Evolutionary conservation across 2,888 invertebrate species (phyloP), one percentile per base, ranked within the genome.

Genomic region (Anaspis maculata): DNA sequence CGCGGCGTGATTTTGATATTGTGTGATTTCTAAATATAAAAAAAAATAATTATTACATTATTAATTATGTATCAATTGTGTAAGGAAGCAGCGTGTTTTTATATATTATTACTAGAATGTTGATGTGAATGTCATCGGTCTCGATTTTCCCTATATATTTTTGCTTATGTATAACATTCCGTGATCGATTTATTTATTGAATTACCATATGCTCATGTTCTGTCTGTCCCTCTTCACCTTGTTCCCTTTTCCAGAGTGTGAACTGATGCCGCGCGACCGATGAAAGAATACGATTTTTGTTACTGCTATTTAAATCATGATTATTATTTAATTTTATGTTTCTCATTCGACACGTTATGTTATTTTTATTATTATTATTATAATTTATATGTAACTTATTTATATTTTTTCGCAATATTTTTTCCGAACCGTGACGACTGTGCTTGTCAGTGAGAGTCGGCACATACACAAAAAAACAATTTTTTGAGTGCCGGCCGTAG

Each of bases 301-400:
- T n/a, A n/a, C 64, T 64, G 62, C 64, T 64, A 64, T 64, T 66
- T 65, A 64, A 64, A 63, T 58, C 61, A 62, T n/a, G n/a, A n/a
- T n/a, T n/a, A n/a, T 60, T 63, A 64, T 65, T 66, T 65, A 63
- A 64, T 63, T 62, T 54, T 56, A 54, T 56, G 58, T 59, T 59
- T 64, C 62, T 62, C 61, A 62, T 61, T 57, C 61, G 57, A 60
- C 56, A 57, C 58, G 59, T 62, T 62, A 64, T 64, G 65, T 65
- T 66, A 62, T 64, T 56, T 64, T 65, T 64, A 65, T 66, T 63
- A n/a, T 64, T 65, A 62, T 61, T 65, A 62, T 61, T 60, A 64
- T 66, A 62, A 64, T 65, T 67, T 67, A 66, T 67, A 65, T 67
- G 62, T 67, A 67, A 67, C 67, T 67, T 67, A 36, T 36, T 36